Evolutionary conservation across 2,797 vertebrate species (phyloP).

Genomic region (Philypnodon macrostomus): DNA sequence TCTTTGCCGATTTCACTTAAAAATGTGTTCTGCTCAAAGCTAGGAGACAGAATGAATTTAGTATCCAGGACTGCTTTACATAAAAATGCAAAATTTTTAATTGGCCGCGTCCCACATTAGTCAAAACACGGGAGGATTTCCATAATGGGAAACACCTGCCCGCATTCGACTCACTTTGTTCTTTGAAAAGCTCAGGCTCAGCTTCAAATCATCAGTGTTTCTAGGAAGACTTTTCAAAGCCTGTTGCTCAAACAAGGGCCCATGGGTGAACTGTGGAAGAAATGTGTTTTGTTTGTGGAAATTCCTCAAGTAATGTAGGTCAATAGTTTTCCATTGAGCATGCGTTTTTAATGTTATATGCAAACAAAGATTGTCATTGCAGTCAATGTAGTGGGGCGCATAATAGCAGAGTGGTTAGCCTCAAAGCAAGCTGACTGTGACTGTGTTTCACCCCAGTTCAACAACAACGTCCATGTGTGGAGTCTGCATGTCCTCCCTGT

Average conservation of each 20-base stretch:
- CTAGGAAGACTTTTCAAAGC: neutral
- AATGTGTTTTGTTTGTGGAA: too few relatives aligned
- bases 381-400: too few relatives aligned
- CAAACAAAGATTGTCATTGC: too few relatives aligned
- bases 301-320: too few relatives aligned
- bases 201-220: neutral
- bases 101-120: neutral
- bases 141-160: constrained; percentile 1
- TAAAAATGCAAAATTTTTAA: neutral
- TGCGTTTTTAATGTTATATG: too few relatives aligned
- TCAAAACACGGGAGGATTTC: constrained; percentile 4
- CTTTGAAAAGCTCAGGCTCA: neutral
- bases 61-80: neutral
- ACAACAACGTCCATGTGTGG: too few relatives aligned
- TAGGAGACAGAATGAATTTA: neutral
- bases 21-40: neutral
- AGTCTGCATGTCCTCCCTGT: too few relatives aligned
- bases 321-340: neutral
- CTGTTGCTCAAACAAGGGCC: neutral
- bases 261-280: too few relatives aligned
- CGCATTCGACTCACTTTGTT: neutral
- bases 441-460: too few relatives aligned
- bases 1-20: neutral
- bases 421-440: too few relatives aligned
- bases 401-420: too few relatives aligned